Base-by-base conservation (phyloP, 2,113 vertebrate species). In the Carollia perspicillata region DNA sequence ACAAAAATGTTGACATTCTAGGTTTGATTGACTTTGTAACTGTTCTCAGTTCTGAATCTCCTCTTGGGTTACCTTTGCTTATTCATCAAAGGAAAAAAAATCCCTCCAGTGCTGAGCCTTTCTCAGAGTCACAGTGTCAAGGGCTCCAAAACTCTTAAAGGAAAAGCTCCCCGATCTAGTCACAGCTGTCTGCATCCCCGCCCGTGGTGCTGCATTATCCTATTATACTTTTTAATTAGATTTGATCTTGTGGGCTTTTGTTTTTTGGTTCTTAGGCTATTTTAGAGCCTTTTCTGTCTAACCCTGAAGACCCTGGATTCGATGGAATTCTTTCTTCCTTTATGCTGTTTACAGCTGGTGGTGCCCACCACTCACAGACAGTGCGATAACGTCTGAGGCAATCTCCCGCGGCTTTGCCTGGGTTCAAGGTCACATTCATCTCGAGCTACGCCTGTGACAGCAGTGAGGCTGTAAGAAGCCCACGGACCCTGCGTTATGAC, bases 251-350 rank as follows among this genome's bases (percentile, higher is more conserved):
- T 78, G 26, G 14, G 16, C 55, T 78, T 78, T 42, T 30, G 55
- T 14, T 90, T 22, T 85, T n/a, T 72, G 35, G 6, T 20, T 60
- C 35, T 75, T 72, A 66, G 42, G 85, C 30, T 78, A 77, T 47
- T 89, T 18, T 44, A 44, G 40, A 13, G 33, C n/a, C 66, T 55
- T 89, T 74, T 68, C n/a, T 84, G 5, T 55, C 40, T 75, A 60
- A 42, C 30, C 6, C 16, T 0, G 42, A 89, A 86, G 23, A 66
- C 60, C 69, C 47, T 60, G 42, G 72, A 44, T n/a, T 77, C 77
- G 93, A 71, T 78, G 53, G 53, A 14, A 69, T 77, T 75, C 33
- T 91, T 75, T 49, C 55, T 65, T 35, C 28, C 66, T 81, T 66
- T 22, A 40, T 1, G 42, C 47, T 20, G 35, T 13, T 84, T 71